Base-by-base conservation (phyloP, 2,113 vertebrate genomes). In the Aythya baeri region DNA sequence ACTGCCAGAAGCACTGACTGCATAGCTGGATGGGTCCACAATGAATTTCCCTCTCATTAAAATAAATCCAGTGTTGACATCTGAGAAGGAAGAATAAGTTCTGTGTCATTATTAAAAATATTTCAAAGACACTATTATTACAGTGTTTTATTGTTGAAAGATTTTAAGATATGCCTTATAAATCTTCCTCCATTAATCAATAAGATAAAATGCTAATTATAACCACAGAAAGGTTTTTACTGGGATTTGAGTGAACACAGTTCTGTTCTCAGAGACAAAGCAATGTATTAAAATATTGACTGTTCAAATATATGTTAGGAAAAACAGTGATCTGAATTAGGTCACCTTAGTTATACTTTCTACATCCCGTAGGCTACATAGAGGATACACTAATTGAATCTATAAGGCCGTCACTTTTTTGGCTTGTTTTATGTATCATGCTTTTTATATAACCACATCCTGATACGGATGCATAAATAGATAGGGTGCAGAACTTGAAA, bases 141-240 rank as follows among this genome's bases (percentile, higher is more conserved):
- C 58, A 43, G 88, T 38, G 55, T 10, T 93, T 96, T 59, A 89
- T 66, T 70, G 83, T 82, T 78, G 72, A 95, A 92, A 71, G 55
- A 72, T 71, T 94, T 86, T 63, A 85, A 84, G 88, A 73, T 54
- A 22, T 25, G 68, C 71, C 71, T 85, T 77, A 76, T 31, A 73
- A 86, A 94, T 76, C 88, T 36, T 72, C 43, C 63, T 49, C 67
- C 32, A 80, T 93, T 79, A 77, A 90, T 94, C 94, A 96, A 27
- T 63, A 74, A 93, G 92, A 93, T 66, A 93, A 93, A 96, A 88
- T 22, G 38, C 75, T 91, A 95, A 96, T 96, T 95, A 83, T 43
- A 91, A 34, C n/a, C 83, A 73, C 44, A 36, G 85, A 74, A 73
- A 67, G 76, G 78, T 54, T 86, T 92, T 61, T 95, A 87, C 54